These are phyloP conservation scores for Pinctada fucata DNA, from an alignment of 2,888 invertebrate genomes.

Conservation along the genomic window DNA sequence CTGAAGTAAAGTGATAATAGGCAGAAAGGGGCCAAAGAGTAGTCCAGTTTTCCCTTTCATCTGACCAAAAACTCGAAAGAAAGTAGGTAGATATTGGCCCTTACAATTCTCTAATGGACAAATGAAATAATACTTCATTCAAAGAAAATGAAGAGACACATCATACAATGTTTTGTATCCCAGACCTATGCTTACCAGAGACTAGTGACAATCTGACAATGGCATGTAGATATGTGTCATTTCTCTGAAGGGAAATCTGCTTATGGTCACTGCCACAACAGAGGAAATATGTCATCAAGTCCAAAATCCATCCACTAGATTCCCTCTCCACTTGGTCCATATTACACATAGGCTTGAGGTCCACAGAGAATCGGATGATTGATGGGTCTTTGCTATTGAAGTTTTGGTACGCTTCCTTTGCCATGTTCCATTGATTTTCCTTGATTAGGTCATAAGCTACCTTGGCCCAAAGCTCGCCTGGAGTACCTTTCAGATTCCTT, in stretches of 20 bases:
- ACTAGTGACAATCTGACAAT: conserved; percentile 51
- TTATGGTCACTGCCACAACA: conserved; percentile 49
- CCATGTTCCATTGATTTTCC: conserved; percentile 44
- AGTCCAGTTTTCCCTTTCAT: no score
- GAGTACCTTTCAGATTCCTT: neutral
- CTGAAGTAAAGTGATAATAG: no score
- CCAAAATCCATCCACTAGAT: conserved; percentile 32
- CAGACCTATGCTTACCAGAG: conserved; percentile 41
- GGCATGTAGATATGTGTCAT: conserved; percentile 62
- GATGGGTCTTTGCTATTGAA: neutral
- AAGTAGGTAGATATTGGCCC: no score
- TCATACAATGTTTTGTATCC: no score
- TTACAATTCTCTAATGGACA: no score
- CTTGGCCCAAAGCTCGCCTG: conserved; percentile 53
- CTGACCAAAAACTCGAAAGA: no score
- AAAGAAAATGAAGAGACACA: no score
- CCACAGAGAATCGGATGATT: neutral
- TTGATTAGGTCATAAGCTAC: conserved; percentile 49
- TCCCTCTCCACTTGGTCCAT: conserved; percentile 34
- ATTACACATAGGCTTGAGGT: conserved; percentile 52
- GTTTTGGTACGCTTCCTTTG: conserved; percentile 45
- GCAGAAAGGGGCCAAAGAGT: no score
- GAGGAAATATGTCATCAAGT: conserved; percentile 51
- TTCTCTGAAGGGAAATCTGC: conserved; percentile 48
- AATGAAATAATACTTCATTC: no score